phyloP scores from a whole-genome alignment of 2,888 invertebrate species.

The Alcis repandata region DNA sequence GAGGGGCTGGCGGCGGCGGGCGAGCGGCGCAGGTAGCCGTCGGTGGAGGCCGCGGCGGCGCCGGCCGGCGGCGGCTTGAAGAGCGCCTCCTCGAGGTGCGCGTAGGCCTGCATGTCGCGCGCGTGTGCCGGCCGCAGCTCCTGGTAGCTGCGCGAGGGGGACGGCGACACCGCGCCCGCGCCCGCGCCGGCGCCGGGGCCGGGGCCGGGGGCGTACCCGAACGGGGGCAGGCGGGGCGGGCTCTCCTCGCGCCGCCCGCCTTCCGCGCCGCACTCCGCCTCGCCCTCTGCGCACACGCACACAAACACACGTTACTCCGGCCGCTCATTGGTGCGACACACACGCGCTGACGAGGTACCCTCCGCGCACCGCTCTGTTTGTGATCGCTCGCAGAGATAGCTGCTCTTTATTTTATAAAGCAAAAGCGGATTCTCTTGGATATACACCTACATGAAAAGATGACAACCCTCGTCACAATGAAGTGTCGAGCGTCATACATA shows the following conservation, averaged over 20 bases:
- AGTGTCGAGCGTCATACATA: not conserved
- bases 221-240: constrained; percentile 73
- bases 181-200: constrained; percentile 48
- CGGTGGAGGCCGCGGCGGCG: constrained; percentile 56
- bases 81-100: constrained; percentile 73
- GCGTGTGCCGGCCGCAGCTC: constrained; percentile 77
- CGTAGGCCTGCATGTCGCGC: constrained; percentile 81
- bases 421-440: not conserved
- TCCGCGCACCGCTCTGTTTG: constrained; percentile 9
- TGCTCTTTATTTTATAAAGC: not conserved
- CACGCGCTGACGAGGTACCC: not conserved
- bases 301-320: constrained; percentile 40
- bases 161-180: constrained; percentile 70
- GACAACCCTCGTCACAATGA: not conserved
- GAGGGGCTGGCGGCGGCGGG: constrained; percentile 67
- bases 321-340: constrained; percentile 8
- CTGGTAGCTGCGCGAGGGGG: constrained; percentile 82
- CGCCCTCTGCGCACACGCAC: constrained; percentile 75
- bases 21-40: constrained; percentile 68
- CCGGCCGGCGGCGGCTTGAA: constrained; percentile 60
- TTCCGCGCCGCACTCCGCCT: constrained; percentile 71
- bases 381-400: constrained; percentile 1
- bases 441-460: not conserved
- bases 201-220: constrained; percentile 71
- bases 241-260: constrained; percentile 66